Evolutionary conservation across 2,888 invertebrate genomes (phyloP), one percentile per base, ranked within the genome.

Genomic region (Xanthia icteritia): DNA sequence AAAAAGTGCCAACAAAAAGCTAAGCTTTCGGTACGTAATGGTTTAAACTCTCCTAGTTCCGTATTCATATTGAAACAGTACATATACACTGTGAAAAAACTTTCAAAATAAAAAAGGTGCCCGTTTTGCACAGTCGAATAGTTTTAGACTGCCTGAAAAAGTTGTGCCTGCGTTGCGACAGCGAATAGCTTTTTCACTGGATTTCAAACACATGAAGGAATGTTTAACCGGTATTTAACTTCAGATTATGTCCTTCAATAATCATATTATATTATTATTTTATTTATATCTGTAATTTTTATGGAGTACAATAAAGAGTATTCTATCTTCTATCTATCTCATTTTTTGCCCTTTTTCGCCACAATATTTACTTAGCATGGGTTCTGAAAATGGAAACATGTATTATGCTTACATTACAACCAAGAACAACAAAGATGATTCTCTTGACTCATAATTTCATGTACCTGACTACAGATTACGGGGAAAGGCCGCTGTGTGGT

Each of bases 131-230:
- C 79, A 70, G 68, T 48, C 61, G 42, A 79, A 82, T 68, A 76
- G 79, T 76, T 84, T 74, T 51, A 76, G 63, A 75, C 51, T 73
- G 71, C 20, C 68, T 70, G 54, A 66, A 79, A 82, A 73, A 79
- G 68, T 86, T 83, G 2, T 60, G 69, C 61, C 65, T n/a, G 54
- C 27, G 27, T 63, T 77, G 66, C 56, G 5, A 74, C 58, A 60
- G 68, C 23, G 15, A 72, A 45, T 61, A 73, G 65, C 54, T 61
- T 82, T 79, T 66, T 36, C 27, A 73, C 67, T 82, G 56, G 45
- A 58, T 39, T 68, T 79, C 60, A 48, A 63, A 71, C 27, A 48
- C 27, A 39, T 60, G 27, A 54, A 60, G 45, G 11, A 73, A 58
- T 60, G n/a, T 75, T 73, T 8, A 63, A 51, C 76, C 72, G 20